Conservation (phyloP, 53 echinoderm and acorn worm genomes). For the Mesocentrotus franciscanus region DNA sequence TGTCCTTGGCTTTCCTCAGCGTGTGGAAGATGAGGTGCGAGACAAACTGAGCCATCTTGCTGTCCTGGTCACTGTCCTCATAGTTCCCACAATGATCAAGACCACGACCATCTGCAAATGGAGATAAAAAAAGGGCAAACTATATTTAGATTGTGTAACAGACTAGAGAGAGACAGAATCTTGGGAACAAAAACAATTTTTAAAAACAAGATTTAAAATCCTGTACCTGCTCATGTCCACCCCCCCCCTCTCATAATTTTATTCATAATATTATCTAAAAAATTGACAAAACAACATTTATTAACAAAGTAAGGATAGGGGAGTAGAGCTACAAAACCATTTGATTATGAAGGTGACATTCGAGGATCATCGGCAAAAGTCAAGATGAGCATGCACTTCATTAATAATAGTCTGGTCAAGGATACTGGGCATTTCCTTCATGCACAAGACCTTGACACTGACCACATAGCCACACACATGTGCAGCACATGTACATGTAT, state of each 20-base stretch:
- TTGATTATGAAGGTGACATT: neutral
- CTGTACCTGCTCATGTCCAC: no score
- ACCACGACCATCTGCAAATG: conserved; percentile 27
- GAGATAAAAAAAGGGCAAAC: neutral
- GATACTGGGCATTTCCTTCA: conserved; percentile 2
- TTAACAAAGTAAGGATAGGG: neutral
- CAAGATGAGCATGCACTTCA: neutral
- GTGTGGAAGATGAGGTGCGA: conserved; percentile 77
- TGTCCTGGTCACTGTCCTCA: conserved; percentile 67
- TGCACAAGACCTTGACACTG: neutral
- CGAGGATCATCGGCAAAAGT: neutral
- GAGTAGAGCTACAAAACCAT: neutral
- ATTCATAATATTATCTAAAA: neutral
- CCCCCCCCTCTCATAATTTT: no score
- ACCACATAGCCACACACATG: neutral
- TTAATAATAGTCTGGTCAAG: neutral
- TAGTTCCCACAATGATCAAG: conserved; percentile 55
- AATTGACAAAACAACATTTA: neutral
- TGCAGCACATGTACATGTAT: neutral
- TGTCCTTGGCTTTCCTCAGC: conserved; percentile 73
- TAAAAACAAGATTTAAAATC: no score
- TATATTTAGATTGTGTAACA: neutral
- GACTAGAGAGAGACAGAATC: neutral
- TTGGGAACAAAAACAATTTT: neutral
- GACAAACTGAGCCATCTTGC: conserved; percentile 80